Base-by-base conservation (phyloP, 1,140 invertebrate genomes). In the Liolophura sinensis region DNA sequence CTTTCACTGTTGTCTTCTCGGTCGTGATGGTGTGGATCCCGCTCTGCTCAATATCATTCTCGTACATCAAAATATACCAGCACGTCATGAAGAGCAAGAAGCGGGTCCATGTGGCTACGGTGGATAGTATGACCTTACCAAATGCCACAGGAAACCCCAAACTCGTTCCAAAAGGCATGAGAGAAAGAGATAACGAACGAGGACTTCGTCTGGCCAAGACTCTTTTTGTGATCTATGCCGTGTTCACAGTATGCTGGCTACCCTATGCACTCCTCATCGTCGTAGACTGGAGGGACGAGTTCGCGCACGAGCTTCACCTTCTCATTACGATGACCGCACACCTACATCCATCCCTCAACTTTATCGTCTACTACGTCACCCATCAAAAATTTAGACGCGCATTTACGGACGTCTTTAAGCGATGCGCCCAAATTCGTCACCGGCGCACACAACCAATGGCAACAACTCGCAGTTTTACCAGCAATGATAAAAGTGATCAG, bases 1-100 rank as follows among this genome's bases (percentile, higher is more conserved):
- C 71, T 5, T 80, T 78, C 60, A 78, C 76, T 9, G 65, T 80
- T 0, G 72, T 78, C 18, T 77, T 80, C 65, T 72, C 71, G 0
- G 62, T 73, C 7, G 64, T 76, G 6, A 62, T 74, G 9, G 75
- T 80, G 15, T 74, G 71, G 65, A 64, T 78, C 6, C 79, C 79
- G 1, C 63, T 78, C 20, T 16, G 73, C 1, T 51, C 77, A 14
- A 74, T 69, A 18, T 68, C 71, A 4, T 54, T 79, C 46, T 75
- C 73, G 27, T 80, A 80, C 62, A 15, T 75, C 14, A 70, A 64
- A 31, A 77, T 79, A 12, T 80, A 73, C 58, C 47, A 66, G 14
- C 69, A 55, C 51, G 74, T 78, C 11, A 54, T 24, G 14, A 55
- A 51, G 58, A 71, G 60, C 60, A 64, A 52, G 52, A 49, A 57